Conservation (phyloP, 2,888 invertebrate genomes). For the Hirtodrosophila trivittata region DNA sequence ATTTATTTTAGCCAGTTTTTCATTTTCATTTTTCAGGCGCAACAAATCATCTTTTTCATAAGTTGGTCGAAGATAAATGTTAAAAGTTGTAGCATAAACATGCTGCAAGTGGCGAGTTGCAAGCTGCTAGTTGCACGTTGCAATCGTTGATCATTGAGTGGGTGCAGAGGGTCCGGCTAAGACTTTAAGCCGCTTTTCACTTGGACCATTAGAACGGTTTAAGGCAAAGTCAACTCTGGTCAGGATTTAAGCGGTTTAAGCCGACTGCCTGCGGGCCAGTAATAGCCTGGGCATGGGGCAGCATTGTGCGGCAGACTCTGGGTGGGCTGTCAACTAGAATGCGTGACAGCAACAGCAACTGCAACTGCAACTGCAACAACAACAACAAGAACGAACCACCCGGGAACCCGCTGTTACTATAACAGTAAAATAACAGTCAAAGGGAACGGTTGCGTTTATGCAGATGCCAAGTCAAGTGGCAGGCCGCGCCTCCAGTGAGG, state of each 20-base stretch:
- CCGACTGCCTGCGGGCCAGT: conserved; percentile 29
- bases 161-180: conserved; percentile 13
- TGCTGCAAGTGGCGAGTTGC: background rate
- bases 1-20: no score
- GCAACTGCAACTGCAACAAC: conserved; percentile 13
- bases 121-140: background rate
- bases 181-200: conserved; percentile 44
- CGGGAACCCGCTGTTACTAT: conserved; percentile 12
- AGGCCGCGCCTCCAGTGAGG: conserved; percentile 40
- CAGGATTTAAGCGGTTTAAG: conserved; percentile 46
- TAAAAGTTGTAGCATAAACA: no score
- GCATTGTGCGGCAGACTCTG: background rate
- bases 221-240: conserved; percentile 40
- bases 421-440: conserved; percentile 32
- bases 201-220: conserved; percentile 35
- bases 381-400: conserved; percentile 40
- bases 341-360: conserved; percentile 50
- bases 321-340: conserved; percentile 41
- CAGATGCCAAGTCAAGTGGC: conserved; percentile 75
- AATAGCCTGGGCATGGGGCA: background rate
- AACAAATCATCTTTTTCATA: no score
- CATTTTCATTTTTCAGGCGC: no score
- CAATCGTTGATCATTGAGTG: background rate
- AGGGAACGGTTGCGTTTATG: conserved; percentile 66
- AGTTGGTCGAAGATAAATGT: no score